Evolutionary conservation across 2,113 vertebrate species (phyloP), one percentile per base, ranked within the genome.

Genomic region (Emydura subglobosa): DNA sequence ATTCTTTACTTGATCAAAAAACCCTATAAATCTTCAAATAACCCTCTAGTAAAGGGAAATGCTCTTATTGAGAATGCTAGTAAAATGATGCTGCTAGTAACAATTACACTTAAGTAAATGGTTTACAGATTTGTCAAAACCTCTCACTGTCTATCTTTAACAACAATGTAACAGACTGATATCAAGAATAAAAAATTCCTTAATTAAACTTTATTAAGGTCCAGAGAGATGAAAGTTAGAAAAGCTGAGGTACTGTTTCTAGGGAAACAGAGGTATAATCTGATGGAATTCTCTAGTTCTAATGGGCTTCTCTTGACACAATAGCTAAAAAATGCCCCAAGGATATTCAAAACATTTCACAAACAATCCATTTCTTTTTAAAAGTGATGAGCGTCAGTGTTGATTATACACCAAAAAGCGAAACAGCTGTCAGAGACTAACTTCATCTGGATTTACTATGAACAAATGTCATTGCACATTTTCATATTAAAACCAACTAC

Each of bases 281-380:
- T 88, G 54, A 92, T 80, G 82, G 87, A 96, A 90, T 95, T 86
- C 59, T 95, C 83, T 51, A 68, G 83, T 79, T 82, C 80, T 93
- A 92, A 87, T 50, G 65, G 19, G 59, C 29, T 61, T 29, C 68
- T 95, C 85, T 89, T 72, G 44, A 93, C 79, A 92, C 84, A 34
- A 90, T 1, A 89, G 49, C 81, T 86, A 29, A 82, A 95, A 86
- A 85, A 49, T 96, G 78, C 49, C 61, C 65, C 21, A 29, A 11
- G 83, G 90, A 83, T 96, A 78, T 25, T 83, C 39, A 83, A 94
- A 89, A 89, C 34, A 79, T 83, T 68, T 96, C 72, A 87, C 65
- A 95, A 95, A 91, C 5, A 53, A 53, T 21, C 16, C 7, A 84
- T 79, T 83, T 76, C 51, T 54, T 47, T 91, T 50, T 81, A 54